Percentiles rank a stretch among this genome's conserved stretches.
Conservation (phyloP, 1,140 invertebrate species). For the Aphelenchoides fujianensis region DNA sequence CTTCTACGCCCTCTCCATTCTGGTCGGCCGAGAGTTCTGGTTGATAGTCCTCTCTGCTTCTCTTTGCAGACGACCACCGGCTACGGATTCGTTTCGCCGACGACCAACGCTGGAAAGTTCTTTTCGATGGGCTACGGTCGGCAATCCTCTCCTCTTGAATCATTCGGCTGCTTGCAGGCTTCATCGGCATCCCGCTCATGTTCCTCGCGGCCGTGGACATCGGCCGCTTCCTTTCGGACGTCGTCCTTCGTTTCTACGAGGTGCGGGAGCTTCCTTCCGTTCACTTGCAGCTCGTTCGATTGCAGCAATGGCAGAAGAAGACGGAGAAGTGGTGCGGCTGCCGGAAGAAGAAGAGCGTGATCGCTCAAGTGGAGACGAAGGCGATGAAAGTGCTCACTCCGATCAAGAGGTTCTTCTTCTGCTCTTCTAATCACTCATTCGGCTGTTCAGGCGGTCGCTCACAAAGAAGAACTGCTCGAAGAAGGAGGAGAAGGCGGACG, state of each 20-base stretch:
- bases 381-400: constrained; percentile 41
- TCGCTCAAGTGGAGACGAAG: constrained; percentile 53
- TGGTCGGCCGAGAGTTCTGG: constrained; percentile 40
- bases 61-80: constrained; percentile 65
- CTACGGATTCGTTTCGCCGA: constrained; percentile 65
- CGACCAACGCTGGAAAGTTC: constrained; percentile 63
- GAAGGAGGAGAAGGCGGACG: constrained; percentile 10
- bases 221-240: constrained; percentile 59
- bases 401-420: constrained; percentile 7
- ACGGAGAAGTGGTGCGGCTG: constrained; percentile 7
- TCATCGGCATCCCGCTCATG: constrained; percentile 65
- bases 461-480: constrained; percentile 16
- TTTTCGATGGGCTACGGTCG: constrained; percentile 65
- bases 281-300: constrained; percentile 13
- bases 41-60: constrained; percentile 52
- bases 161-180: too few species aligned
- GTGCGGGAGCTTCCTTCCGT: constrained; percentile 26
- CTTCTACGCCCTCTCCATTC: constrained; percentile 59
- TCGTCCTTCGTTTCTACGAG: constrained; percentile 54
- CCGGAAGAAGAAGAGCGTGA: constrained; percentile 30
- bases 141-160: too few species aligned
- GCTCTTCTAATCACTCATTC: neutral
- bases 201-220: constrained; percentile 64
- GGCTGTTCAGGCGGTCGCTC: constrained; percentile 17
- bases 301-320: constrained; percentile 21